phyloP scores from a whole-genome alignment of 2,797 vertebrate species.

The Eulemur mongoz region DNA sequence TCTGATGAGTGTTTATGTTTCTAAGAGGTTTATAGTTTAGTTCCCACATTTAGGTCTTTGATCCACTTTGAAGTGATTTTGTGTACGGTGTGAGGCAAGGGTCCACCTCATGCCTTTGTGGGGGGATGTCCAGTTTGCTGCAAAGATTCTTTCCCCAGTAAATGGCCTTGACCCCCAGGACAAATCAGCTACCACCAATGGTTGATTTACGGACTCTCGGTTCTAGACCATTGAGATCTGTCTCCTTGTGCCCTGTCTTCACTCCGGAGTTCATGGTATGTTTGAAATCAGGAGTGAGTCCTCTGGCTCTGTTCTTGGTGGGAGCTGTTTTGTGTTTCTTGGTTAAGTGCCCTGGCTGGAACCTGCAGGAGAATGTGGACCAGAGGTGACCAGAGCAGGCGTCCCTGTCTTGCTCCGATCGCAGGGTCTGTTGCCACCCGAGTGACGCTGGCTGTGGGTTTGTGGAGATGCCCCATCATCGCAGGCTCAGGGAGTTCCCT shows the following conservation, averaged over 20 bases:
- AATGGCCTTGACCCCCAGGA: not conserved
- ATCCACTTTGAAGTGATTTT: not conserved
- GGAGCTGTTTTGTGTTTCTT: not conserved
- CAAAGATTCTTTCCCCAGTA: not conserved
- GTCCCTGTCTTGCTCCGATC: not conserved
- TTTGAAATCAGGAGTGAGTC: accelerated
- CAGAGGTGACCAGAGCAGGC: not conserved
- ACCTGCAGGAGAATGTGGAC: accelerated
- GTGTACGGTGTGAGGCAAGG: not conserved
- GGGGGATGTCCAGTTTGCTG: no score
- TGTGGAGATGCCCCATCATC: no score
- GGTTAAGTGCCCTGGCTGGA: not conserved
- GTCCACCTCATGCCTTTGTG: no score
- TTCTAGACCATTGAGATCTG: accelerated
- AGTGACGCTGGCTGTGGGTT: no score
- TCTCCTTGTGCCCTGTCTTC: not conserved
- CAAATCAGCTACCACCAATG: no score
- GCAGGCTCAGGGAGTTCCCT: no score
- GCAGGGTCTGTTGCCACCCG: not conserved
- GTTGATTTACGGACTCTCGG: not conserved
- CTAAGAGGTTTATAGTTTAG: not conserved
- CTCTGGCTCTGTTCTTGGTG: not conserved
- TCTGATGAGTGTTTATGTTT: not conserved
- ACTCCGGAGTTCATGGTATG: accelerated
- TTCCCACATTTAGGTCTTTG: not conserved